Base-by-base conservation (phyloP, 2,888 invertebrate genomes). In the Fragum sueziense region DNA sequence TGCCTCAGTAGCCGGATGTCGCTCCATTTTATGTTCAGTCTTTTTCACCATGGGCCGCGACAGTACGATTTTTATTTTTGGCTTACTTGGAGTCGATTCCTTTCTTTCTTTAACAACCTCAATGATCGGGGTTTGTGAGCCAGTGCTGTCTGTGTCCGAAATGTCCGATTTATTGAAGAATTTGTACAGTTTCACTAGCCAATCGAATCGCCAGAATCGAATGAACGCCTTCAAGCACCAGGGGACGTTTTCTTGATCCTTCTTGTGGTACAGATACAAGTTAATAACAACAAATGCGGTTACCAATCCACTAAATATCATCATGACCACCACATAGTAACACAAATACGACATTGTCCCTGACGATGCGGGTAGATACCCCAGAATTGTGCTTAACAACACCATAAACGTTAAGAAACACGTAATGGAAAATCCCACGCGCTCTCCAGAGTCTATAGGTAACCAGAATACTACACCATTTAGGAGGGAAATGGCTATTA, bases 321-420 rank as follows among this genome's bases (percentile, higher is more conserved):
- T 75, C 83, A 80, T 83, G 20, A 72, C 41, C 0, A 78, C 78
- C 2, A 75, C 59, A 61, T 83, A 83, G 67, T 74, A 77, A 61
- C 80, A 73, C 22, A 83, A 52, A 59, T 77, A 80, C 0, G 83
- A 77, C 51, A 83, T 75, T 0, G 77, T 80, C 3, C 74, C 69
- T 14, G 77, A 78, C 3, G 77, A 59, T 1, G 67, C 70, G 0
- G 83, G 83, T 2, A 83, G 70, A 25, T 80, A 73, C 1, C 75
- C 77, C 65, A 80, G 72, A 20, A 80, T 74, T 2, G 76, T 72
- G 27, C 75, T 75, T 17, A 83, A 57, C 4, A 83, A 65, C 2
- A 83, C 80, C 9, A 80, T 75, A 31, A 80, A 83, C 1, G 83
- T 77, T 70, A 83, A 70, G 47, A 83, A 83, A 67, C 83, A 83